Percentiles rank a stretch among this genome's conserved stretches.
These are phyloP conservation scores for Diachrysia chrysitis DNA, from an alignment of 2,888 invertebrate genomes.

Conservation along the genomic window DNA sequence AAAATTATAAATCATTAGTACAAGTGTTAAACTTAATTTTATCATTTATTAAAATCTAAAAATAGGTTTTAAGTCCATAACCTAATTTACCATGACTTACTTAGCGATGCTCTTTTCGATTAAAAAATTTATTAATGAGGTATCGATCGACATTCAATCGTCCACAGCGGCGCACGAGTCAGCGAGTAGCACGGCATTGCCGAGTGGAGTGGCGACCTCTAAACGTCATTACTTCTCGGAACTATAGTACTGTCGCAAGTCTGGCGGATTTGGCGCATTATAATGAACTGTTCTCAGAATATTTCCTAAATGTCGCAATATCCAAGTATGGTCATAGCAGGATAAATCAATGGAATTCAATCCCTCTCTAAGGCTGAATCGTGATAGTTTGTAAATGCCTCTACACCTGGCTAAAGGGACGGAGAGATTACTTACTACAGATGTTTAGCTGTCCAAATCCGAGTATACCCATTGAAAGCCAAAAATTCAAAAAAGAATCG, in stretches of 20 bases:
- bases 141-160: constrained; percentile 42
- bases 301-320: constrained; percentile 50
- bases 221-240: constrained; percentile 58
- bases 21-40: too few relatives aligned
- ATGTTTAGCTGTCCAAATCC: too few relatives aligned
- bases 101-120: too few relatives aligned
- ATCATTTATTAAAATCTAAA: too few relatives aligned
- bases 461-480: too few relatives aligned
- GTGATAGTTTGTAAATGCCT: not conserved
- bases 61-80: too few relatives aligned
- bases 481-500: too few relatives aligned
- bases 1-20: too few relatives aligned
- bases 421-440: too few relatives aligned
- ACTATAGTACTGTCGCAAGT: constrained; percentile 52
- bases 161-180: constrained; percentile 38
- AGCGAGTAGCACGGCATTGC: constrained; percentile 24
- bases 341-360: constrained; percentile 20
- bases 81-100: too few relatives aligned
- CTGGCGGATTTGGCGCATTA: constrained; percentile 42
- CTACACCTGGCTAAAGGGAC: too few relatives aligned
- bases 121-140: constrained; percentile 24
- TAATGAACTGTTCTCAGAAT: constrained; percentile 54
- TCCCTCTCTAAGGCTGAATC: not conserved
- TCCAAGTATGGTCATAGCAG: constrained; percentile 28
- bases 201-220: constrained; percentile 47